A percentile compares a stretch with the other conserved stretches of the same genome.
Conservation (phyloP, 2,888 invertebrate genomes). For the Lepidonotus clava region DNA sequence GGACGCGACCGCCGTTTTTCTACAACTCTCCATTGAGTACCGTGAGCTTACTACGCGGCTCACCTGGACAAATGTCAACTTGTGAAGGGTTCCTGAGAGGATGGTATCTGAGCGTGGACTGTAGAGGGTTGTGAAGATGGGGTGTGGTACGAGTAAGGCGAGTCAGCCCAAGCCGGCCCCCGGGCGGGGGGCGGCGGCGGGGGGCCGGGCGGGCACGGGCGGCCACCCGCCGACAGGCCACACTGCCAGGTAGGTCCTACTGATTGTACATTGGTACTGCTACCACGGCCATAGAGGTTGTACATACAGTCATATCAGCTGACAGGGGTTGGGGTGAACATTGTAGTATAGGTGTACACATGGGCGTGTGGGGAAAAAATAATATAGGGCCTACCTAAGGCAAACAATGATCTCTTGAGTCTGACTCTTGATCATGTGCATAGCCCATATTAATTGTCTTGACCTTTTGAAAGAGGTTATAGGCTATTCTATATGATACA, state of each 20-base stretch:
- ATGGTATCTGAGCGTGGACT: neutral
- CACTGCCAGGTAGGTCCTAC: neutral
- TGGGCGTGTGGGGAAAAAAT: too few relatives aligned
- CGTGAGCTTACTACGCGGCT: neutral
- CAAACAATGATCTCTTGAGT: too few relatives aligned
- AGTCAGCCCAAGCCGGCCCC: slow-evolving; percentile 19
- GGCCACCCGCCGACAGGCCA: neutral
- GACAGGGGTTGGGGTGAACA: neutral
- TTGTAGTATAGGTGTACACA: too few relatives aligned
- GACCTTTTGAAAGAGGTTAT: too few relatives aligned
- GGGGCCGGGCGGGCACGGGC: neutral
- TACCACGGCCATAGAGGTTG: neutral
- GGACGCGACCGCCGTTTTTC: too few relatives aligned
- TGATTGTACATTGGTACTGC: neutral
- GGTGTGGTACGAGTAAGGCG: slow-evolving; percentile 2
- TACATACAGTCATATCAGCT: neutral
- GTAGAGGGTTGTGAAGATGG: neutral
- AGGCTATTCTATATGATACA: too few relatives aligned
- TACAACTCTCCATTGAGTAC: neutral
- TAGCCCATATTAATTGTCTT: too few relatives aligned
- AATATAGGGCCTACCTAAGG: too few relatives aligned
- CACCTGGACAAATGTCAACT: neutral
- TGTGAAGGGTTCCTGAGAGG: neutral
- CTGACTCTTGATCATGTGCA: too few relatives aligned
- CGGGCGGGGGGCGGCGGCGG: neutral